phyloP scores from a whole-genome alignment of 2,113 vertebrate genomes.

The Eira barbara region DNA sequence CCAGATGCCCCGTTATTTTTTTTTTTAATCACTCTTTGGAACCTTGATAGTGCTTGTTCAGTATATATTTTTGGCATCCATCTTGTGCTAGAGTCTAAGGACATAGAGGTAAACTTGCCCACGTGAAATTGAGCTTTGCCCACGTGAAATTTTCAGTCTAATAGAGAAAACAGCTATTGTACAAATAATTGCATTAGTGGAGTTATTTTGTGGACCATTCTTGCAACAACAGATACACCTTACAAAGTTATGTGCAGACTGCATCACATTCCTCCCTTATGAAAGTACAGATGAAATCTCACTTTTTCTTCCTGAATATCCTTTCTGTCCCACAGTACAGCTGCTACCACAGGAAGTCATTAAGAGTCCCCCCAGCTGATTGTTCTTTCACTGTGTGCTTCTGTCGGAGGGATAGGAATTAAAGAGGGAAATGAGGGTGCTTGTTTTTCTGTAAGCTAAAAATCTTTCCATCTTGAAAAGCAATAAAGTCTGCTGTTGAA shows the following conservation, averaged over 20 bases:
- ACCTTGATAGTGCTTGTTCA: not conserved
- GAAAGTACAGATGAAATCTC: not conserved
- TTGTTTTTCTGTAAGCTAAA: not conserved
- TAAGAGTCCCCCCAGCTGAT: not conserved
- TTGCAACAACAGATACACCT: not conserved
- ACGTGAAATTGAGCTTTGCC: not conserved
- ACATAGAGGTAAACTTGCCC: not conserved
- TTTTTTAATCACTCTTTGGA: not conserved
- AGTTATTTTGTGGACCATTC: not conserved
- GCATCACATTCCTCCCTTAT: not conserved
- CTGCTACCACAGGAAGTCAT: not conserved
- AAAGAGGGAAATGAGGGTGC: not conserved
- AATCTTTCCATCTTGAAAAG: slow-evolving; percentile 29
- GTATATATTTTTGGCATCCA: not conserved
- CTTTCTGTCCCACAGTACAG: not conserved
- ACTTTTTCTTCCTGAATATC: not conserved
- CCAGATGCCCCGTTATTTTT: not conserved
- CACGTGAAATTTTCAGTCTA: not conserved
- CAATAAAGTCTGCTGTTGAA: not conserved
- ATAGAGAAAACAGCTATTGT: not conserved
- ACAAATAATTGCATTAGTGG: not conserved
- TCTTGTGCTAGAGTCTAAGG: not conserved
- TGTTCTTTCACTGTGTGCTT: not conserved
- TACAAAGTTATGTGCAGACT: not conserved
- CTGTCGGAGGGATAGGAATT: not conserved